phyloP scores from a whole-genome alignment of 1,140 invertebrate genomes.

The Centruroides sculpturatus region DNA sequence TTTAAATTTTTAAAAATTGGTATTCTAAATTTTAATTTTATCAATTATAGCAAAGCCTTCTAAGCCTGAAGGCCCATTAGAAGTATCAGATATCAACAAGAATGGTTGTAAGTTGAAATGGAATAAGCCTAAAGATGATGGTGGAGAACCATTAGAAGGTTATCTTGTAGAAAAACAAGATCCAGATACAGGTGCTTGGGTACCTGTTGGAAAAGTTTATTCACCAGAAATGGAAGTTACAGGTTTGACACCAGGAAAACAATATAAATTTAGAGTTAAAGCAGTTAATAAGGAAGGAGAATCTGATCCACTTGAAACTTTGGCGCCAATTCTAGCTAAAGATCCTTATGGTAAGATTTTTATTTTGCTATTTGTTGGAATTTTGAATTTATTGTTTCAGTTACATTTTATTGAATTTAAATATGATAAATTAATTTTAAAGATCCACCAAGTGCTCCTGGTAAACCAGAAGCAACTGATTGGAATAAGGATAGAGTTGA shows the following conservation, averaged over 20 bases:
- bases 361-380: too few relatives aligned
- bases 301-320: conserved; percentile 92
- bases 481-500: conserved; percentile 76
- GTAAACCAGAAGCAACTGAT: conserved; percentile 61
- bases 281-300: conserved; percentile 94
- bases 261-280: conserved; percentile 96
- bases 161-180: conserved; percentile 92
- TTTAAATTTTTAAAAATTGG: neutral
- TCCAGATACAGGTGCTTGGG: conserved; percentile 83
- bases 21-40: neutral
- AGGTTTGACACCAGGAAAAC: conserved; percentile 78
- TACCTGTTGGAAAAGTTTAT: conserved; percentile 66
- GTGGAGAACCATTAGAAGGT: conserved; percentile 48
- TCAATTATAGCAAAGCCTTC: conserved; percentile 42
- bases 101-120: conserved; percentile 32
- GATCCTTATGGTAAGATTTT: conserved; percentile 43
- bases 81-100: conserved; percentile 70
- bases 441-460: conserved; percentile 1
- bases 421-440: too few relatives aligned
- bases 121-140: conserved; percentile 30
- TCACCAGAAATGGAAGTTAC: conserved; percentile 80
- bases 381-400: too few relatives aligned
- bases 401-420: too few relatives aligned
- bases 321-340: conserved; percentile 56
- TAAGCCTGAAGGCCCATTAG: conserved; percentile 79